Conservation (phyloP, 2,113 vertebrate genomes). For the Hyperopisus bebe region DNA sequence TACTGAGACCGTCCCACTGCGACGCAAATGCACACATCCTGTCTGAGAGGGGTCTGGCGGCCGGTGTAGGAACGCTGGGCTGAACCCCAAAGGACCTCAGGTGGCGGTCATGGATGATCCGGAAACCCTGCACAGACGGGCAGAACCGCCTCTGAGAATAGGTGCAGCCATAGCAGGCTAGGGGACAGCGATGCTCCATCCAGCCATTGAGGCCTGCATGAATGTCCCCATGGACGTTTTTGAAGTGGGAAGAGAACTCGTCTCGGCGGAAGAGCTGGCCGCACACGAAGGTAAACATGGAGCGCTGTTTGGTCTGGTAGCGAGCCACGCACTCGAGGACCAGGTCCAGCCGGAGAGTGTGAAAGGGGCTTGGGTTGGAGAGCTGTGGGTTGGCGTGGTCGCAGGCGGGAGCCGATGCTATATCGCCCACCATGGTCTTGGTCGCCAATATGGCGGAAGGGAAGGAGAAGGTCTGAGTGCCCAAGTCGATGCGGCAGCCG, state of each 20-base stretch:
- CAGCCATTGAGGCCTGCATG: constrained; percentile 97
- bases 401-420: constrained; percentile 93
- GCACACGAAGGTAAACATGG: constrained; percentile 99
- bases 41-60: constrained; percentile 58
- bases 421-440: constrained; percentile 96
- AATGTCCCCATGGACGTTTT: constrained; percentile 97
- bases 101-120: constrained; percentile 91
- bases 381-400: constrained; percentile 98
- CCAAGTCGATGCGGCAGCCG: constrained; percentile 84
- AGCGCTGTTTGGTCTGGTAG: constrained; percentile 96
- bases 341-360: constrained; percentile 91
- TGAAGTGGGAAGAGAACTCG: constrained; percentile 97
- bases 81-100: constrained; percentile 90
- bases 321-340: constrained; percentile 94
- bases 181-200: constrained; percentile 96
- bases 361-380: constrained; percentile 97
- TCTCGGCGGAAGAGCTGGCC: constrained; percentile 94
- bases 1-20: constrained; percentile 75
- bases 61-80: constrained; percentile 66
- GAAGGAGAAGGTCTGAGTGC: constrained; percentile 96
- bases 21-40: constrained; percentile 47
- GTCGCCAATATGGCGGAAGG: constrained; percentile 94
- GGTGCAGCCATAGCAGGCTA: constrained; percentile 96
- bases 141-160: constrained; percentile 96
- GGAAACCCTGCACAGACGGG: constrained; percentile 86